Conservation (phyloP, 2,113 vertebrate genomes). For the Poecilia latipinna region DNA sequence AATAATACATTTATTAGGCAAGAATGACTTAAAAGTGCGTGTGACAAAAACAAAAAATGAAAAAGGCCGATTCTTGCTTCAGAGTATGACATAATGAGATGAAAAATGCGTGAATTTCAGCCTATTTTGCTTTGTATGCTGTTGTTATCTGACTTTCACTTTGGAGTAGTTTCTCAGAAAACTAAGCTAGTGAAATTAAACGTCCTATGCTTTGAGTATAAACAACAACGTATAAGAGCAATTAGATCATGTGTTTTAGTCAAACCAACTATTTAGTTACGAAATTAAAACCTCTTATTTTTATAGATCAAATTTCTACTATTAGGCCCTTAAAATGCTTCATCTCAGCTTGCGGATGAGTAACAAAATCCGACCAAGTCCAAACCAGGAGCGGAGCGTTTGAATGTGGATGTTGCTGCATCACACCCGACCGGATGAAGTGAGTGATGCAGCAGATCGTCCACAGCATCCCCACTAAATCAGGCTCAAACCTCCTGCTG, state of each 20-base stretch:
- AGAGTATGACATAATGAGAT: background rate
- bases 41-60: background rate
- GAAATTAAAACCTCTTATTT: too few species aligned
- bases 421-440: background rate
- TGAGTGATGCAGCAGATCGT: constrained; percentile 23
- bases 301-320: background rate
- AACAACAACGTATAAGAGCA: too few species aligned
- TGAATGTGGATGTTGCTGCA: constrained; percentile 17
- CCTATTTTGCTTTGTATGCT: background rate
- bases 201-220: background rate
- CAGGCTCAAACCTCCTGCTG: constrained; percentile 13
- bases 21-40: background rate
- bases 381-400: background rate
- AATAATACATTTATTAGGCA: background rate
- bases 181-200: background rate
- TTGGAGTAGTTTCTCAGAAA: background rate
- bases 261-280: too few species aligned
- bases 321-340: background rate
- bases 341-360: background rate
- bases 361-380: constrained; percentile 3
- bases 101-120: background rate
- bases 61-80: background rate
- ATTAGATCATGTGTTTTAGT: too few species aligned
- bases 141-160: background rate
- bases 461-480: constrained; percentile 19